Evolutionary conservation across 2,113 vertebrate genomes (phyloP).

Genomic region (Cebidichthys violaceus): DNA sequence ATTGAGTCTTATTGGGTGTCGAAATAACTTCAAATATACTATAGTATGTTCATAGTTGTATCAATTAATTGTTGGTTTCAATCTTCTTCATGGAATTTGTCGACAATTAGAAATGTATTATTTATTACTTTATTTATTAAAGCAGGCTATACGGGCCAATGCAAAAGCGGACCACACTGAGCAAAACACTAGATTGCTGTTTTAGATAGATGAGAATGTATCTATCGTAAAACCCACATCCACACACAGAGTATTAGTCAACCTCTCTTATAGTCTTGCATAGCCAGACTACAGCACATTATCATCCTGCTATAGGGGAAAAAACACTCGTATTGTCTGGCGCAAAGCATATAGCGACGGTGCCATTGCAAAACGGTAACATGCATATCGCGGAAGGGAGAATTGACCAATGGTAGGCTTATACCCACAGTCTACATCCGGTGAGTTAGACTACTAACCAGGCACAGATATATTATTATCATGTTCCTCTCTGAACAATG

Average conservation of each 20-base stretch:
- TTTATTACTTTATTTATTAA: background rate
- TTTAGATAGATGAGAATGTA: background rate
- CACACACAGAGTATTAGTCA: background rate
- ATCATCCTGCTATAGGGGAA: background rate
- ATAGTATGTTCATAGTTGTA: slow-evolving; percentile 10
- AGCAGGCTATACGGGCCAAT: background rate
- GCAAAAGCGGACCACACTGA: background rate
- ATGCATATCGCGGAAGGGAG: too few relatives aligned
- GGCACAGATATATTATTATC: background rate
- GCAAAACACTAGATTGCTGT: background rate
- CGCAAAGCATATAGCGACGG: too few relatives aligned
- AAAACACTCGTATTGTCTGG: too few relatives aligned
- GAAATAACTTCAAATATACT: slow-evolving; percentile 7
- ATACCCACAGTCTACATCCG: too few relatives aligned
- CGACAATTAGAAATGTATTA: background rate
- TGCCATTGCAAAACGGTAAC: too few relatives aligned
- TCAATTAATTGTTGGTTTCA: background rate
- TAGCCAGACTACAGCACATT: background rate
- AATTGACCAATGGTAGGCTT: too few relatives aligned
- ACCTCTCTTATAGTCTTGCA: background rate
- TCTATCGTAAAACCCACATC: background rate
- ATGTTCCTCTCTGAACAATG: background rate
- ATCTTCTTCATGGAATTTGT: background rate
- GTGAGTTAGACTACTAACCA: background rate
- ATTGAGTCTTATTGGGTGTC: slow-evolving; percentile 1